Percentiles rank a stretch among this genome's conserved stretches.
Conservation (phyloP, 2,888 invertebrate species). For the Leptopilina syphax region DNA sequence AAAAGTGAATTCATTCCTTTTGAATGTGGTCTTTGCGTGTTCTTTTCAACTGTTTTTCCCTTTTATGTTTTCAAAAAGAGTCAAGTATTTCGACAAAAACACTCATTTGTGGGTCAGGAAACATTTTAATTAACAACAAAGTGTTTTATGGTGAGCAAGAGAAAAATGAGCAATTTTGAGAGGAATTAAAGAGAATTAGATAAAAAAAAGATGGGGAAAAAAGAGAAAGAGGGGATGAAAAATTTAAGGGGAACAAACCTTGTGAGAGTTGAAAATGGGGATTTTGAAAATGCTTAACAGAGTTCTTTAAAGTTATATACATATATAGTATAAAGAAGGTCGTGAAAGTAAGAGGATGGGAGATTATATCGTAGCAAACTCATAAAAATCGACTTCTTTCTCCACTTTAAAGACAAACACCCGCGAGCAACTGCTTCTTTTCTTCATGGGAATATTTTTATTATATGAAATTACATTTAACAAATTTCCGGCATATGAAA, state of each 20-base stretch:
- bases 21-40: neutral
- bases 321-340: neutral
- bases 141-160: neutral
- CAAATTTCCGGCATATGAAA: neutral
- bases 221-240: neutral
- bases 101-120: neutral
- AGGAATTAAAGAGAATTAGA: neutral
- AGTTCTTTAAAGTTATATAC: conserved; percentile 1
- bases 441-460: neutral
- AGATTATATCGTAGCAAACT: conserved; percentile 39
- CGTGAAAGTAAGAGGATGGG: neutral
- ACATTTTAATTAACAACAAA: conserved; percentile 32
- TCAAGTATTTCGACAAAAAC: conserved; percentile 15
- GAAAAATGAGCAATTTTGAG: conserved; percentile 9
- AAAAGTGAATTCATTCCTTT: conserved; percentile 2
- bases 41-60: neutral
- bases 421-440: conserved; percentile 7
- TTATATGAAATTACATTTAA: neutral
- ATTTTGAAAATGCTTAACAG: neutral
- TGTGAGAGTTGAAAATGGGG: neutral
- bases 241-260: neutral
- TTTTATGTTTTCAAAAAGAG: neutral
- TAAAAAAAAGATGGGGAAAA: neutral
- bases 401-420: conserved; percentile 2
- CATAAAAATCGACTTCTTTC: conserved; percentile 38